Conservation (phyloP, 2,888 invertebrate species). For the Dascillus cervinus region DNA sequence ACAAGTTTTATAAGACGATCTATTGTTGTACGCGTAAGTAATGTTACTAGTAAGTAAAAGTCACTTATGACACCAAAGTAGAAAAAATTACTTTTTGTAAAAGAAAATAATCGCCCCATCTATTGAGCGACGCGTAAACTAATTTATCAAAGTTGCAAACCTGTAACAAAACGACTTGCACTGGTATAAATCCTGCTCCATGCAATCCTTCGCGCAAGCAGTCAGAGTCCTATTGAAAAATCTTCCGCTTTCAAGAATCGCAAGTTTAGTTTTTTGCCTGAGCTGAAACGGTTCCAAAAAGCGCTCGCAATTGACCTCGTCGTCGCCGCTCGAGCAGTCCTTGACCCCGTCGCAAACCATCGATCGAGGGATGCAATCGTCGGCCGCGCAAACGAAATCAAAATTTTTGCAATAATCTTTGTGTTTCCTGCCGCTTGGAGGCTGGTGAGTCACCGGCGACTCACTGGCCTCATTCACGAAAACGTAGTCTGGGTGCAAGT, state of each 20-base stretch:
- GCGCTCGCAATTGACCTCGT: constrained; percentile 47
- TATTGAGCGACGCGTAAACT: too few species aligned
- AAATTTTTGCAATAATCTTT: constrained; percentile 6
- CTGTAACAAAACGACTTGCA: constrained; percentile 56
- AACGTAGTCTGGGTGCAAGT: constrained; percentile 34
- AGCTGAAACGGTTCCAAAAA: constrained; percentile 43
- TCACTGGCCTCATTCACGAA: constrained; percentile 32
- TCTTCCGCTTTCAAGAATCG: constrained; percentile 47
- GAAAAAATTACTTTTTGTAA: too few species aligned
- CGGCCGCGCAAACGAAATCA: constrained; percentile 24
- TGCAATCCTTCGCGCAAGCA: constrained; percentile 50
- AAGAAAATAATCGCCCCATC: too few species aligned
- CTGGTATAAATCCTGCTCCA: constrained; percentile 46
- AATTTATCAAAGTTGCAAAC: too few species aligned
- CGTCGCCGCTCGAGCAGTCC: constrained; percentile 52
- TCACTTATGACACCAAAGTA: too few species aligned
- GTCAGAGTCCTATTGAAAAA: constrained; percentile 47
- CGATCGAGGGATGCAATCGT: constrained; percentile 47
- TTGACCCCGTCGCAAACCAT: constrained; percentile 51
- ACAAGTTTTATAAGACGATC: too few species aligned
- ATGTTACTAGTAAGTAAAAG: too few species aligned
- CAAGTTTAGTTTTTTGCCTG: constrained; percentile 39
- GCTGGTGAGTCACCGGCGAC: constrained; percentile 12
- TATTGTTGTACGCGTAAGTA: too few species aligned
- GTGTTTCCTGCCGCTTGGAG: not conserved